Base-by-base conservation (phyloP, 1,140 invertebrate genomes). In the Piezodorus guildinii region DNA sequence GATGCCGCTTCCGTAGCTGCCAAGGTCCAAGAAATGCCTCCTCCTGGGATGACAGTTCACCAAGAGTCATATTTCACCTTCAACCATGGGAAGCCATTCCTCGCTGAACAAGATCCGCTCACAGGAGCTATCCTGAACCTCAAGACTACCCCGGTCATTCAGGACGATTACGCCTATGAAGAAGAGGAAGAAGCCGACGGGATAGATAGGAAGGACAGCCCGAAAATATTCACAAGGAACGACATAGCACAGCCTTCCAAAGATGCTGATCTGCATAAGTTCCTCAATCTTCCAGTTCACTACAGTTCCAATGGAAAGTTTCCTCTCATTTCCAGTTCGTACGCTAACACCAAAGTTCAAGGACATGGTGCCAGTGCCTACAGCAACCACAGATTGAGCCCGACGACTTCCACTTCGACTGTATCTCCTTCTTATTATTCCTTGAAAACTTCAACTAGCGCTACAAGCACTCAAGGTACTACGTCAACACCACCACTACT, bases 271-370 rank as follows among this genome's bases (percentile, higher is more conserved):
- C 80, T 85, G 65, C 83, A 86, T 63, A 83, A 85, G 68, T 86
- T 83, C 68, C 73, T 86, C 0, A 85, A 85, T 72, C 70, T 85
- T n/a, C 84, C 84, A 0, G 79, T 83, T 0, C 82, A 82, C 62
- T 85, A 86, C 68, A 81, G 82, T 2, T 80, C 81, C 1, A 75
- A 72, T 25, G 73, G 74, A n/a, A 79, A 77, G 62, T 85, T 83
- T 69, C 85, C 84, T 0, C 67, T 86, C 23, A 85, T 86, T 39
- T 85, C 84, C 2, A 85, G 78, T 66, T 85, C 83, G 2, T 86
- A 86, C 68, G 84, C 85, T 0, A 86, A 85, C 67, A 81, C 83
- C 0, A 86, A 86, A 72, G 80, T 86, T 30, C 84, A 86, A 71
- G 84, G 85, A 0, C 69, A 70, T 19, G 68, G 79, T 67, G 81